These are phyloP conservation scores for Actinemys pallida DNA, from an alignment of 2,113 vertebrate species.

Conservation along the genomic window DNA sequence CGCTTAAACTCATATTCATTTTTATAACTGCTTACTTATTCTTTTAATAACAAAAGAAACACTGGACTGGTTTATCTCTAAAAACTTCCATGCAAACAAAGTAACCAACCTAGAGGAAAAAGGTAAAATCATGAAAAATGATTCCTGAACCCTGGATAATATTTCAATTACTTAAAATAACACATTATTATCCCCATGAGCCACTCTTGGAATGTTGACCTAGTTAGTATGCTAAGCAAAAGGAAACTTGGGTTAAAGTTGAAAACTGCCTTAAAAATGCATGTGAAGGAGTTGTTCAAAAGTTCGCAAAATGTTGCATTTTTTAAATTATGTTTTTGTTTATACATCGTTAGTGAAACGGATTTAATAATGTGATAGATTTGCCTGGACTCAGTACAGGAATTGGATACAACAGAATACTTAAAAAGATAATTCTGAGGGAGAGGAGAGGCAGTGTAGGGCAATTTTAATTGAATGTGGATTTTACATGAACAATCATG, in stretches of 20 bases:
- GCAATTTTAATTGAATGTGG: conserved; percentile 53
- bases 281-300: not conserved
- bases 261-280: conserved; percentile 16
- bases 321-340: conserved; percentile 53
- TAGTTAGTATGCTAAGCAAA: conserved; percentile 64
- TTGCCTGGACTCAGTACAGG: conserved; percentile 22
- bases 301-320: conserved; percentile 2
- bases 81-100: not conserved
- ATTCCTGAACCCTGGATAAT: not conserved
- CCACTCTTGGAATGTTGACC: conserved; percentile 45
- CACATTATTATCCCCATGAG: not conserved
- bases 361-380: conserved; percentile 33
- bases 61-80: not conserved
- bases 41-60: not conserved
- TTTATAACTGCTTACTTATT: not conserved
- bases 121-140: not conserved
- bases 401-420: conserved; percentile 31
- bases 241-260: conserved; percentile 43
- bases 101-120: not conserved
- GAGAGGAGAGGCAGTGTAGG: conserved; percentile 11
- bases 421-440: not conserved
- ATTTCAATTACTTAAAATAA: not conserved
- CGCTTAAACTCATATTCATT: not conserved
- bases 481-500: conserved; percentile 10
- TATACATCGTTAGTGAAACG: conserved; percentile 49